A percentile compares a stretch with the other conserved stretches of the same genome.
phyloP scores from a whole-genome alignment of 2,797 vertebrate species.

The Anabas testudineus region DNA sequence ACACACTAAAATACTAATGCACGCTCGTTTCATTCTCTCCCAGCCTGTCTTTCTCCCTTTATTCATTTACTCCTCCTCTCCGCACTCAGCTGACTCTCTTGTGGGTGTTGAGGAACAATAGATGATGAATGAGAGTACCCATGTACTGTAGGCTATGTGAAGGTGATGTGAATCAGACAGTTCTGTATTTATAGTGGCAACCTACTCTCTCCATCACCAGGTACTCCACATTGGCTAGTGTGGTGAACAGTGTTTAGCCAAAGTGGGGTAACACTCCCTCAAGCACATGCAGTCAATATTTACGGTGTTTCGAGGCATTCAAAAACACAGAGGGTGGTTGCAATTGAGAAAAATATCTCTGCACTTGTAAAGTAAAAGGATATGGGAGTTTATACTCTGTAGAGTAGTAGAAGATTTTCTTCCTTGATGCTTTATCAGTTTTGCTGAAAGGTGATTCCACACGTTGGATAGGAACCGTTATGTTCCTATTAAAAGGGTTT shows the following conservation, averaged over 20 bases:
- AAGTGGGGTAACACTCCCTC: constrained; percentile 26
- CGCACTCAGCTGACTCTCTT: constrained; percentile 32
- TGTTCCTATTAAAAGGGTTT: no score
- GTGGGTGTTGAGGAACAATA: constrained; percentile 67
- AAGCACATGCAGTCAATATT: constrained; percentile 16
- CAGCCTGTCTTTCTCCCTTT: constrained; percentile 21
- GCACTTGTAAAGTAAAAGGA: not conserved
- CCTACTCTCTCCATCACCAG: constrained; percentile 52
- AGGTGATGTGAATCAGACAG: constrained; percentile 54
- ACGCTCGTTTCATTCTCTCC: constrained; percentile 24
- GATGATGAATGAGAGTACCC: constrained; percentile 66
- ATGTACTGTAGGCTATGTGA: constrained; percentile 38
- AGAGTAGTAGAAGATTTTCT: not conserved
- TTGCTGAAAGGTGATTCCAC: not conserved
- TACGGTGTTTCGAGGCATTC: constrained; percentile 4
- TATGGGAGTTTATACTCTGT: not conserved
- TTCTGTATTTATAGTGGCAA: constrained; percentile 54
- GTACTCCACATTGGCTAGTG: constrained; percentile 20
- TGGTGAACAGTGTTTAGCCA: constrained; percentile 28
- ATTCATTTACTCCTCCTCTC: constrained; percentile 46
- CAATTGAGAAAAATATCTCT: constrained; percentile 1
- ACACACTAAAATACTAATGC: constrained; percentile 1
- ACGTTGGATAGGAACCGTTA: not conserved
- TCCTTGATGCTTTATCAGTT: not conserved
- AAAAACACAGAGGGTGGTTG: constrained; percentile 8